A percentile compares a stretch with the other conserved stretches of the same genome.
Conservation (phyloP, 2,888 invertebrate genomes). For the Drosophila aldrichi region DNA sequence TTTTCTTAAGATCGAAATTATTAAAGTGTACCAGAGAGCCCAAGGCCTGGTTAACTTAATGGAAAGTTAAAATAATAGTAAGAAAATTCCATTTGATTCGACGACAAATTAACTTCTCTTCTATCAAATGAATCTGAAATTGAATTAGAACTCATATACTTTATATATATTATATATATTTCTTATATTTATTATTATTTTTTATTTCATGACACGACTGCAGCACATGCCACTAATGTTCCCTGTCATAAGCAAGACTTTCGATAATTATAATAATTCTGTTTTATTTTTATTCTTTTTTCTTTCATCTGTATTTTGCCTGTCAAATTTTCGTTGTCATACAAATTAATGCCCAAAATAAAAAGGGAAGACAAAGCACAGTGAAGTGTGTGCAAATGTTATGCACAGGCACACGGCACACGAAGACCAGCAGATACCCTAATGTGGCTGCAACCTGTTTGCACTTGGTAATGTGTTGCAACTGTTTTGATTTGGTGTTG, state of each 20-base stretch:
- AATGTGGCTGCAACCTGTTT: slow-evolving; percentile 67
- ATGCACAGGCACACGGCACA: neutral
- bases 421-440: slow-evolving; percentile 10
- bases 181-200: no score
- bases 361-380: slow-evolving; percentile 27
- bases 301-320: slow-evolving; percentile 45
- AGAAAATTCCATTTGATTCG: no score
- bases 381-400: slow-evolving; percentile 72
- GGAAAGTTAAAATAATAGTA: no score
- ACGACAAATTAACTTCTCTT: no score
- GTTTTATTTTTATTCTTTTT: slow-evolving; percentile 25
- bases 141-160: neutral
- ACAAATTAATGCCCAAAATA: slow-evolving; percentile 63
- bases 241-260: slow-evolving; percentile 58
- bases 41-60: no score
- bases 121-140: slow-evolving; percentile 11
- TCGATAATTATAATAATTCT: slow-evolving; percentile 74
- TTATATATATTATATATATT: neutral
- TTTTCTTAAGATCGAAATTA: no score
- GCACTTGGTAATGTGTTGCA: slow-evolving; percentile 23
- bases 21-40: no score
- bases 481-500: slow-evolving; percentile 40
- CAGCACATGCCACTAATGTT: slow-evolving; percentile 34
- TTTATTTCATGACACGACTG: no score
- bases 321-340: slow-evolving; percentile 76